phyloP scores from a whole-genome alignment of 2,888 invertebrate genomes.

The Heliothis peltigera region DNA sequence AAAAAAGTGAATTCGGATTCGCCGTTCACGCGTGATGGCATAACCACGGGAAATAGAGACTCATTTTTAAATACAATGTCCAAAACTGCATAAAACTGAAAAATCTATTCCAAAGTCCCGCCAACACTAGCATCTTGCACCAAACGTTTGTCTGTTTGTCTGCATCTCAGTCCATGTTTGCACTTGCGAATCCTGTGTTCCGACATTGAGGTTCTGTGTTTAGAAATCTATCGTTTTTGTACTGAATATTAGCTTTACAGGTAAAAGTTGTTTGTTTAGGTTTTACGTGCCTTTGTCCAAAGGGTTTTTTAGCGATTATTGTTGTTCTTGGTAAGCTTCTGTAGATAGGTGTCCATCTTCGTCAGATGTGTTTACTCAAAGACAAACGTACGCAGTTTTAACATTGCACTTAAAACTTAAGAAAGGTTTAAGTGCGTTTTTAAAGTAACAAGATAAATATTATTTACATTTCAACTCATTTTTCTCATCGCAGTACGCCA shows the following conservation, averaged over 20 bases:
- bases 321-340: slow-evolving; percentile 36
- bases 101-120: background rate
- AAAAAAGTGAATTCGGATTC: too few relatives aligned
- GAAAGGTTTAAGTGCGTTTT: background rate
- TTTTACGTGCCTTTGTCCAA: slow-evolving; percentile 46
- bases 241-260: slow-evolving; percentile 57
- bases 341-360: slow-evolving; percentile 24
- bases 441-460: background rate
- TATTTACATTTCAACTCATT: background rate
- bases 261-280: slow-evolving; percentile 60
- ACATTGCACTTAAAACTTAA: background rate
- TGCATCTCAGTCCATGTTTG: slow-evolving; percentile 63
- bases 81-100: too few relatives aligned
- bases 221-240: slow-evolving; percentile 73
- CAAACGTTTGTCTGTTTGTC: slow-evolving; percentile 45
- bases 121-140: slow-evolving; percentile 17
- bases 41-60: too few relatives aligned
- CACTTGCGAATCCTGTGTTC: slow-evolving; percentile 69
- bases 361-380: slow-evolving; percentile 18
- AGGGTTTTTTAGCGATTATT: slow-evolving; percentile 35
- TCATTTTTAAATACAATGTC: too few relatives aligned
- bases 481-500: background rate
- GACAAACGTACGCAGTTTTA: background rate
- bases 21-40: too few relatives aligned
- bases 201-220: slow-evolving; percentile 70